Conservation (phyloP, 2,888 invertebrate genomes). For the Julus scanicus region DNA sequence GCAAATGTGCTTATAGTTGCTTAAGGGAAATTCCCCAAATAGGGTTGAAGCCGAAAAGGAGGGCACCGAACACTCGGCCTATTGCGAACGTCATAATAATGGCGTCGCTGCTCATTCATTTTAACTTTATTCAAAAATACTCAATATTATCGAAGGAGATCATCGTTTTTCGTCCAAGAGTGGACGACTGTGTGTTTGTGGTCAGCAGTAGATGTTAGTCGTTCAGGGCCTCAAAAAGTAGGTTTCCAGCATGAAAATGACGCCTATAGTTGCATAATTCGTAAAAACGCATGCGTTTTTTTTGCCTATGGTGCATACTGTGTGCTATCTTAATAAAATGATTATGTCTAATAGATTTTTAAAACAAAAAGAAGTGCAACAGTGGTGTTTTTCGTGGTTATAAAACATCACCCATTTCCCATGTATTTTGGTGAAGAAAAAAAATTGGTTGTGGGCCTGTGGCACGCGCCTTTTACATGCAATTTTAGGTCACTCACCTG, state of each 20-base stretch:
- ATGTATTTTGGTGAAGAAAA: background rate
- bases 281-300: background rate
- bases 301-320: background rate
- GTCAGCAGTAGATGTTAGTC: background rate
- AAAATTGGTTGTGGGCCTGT: background rate
- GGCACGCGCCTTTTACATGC: background rate
- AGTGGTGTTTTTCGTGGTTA: background rate
- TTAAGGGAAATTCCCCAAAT: background rate
- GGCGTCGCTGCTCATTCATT: constrained; percentile 37
- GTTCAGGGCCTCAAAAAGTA: background rate
- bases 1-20: background rate
- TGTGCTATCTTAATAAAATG: background rate
- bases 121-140: background rate
- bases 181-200: too few species aligned
- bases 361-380: background rate
- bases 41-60: background rate
- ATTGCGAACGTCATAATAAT: constrained; percentile 35
- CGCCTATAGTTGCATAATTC: background rate
- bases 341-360: background rate
- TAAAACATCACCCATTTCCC: background rate
- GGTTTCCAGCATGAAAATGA: background rate
- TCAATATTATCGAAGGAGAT: background rate
- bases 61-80: background rate
- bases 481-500: constrained; percentile 18
- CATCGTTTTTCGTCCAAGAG: too few species aligned